Evolutionary conservation across 2,113 vertebrate species (phyloP).

Genomic region (Elgaria multicarinata): DNA sequence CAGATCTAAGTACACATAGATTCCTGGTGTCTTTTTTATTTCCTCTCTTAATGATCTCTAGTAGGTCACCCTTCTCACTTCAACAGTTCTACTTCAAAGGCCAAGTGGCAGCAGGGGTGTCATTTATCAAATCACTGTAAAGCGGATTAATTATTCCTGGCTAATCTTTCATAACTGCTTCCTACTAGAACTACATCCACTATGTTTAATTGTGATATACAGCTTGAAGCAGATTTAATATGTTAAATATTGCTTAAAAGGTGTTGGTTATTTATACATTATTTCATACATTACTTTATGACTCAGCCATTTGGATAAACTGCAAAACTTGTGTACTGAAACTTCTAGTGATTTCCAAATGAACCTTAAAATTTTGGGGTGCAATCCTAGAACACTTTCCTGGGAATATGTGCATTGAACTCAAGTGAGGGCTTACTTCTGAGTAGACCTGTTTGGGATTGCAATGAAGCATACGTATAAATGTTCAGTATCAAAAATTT

Average conservation of each 20-base stretch:
- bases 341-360: background rate
- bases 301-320: constrained; percentile 17
- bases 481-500: background rate
- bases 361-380: background rate
- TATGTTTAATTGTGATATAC: background rate
- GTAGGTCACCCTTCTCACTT: background rate
- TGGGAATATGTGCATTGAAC: too few relatives aligned
- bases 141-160: constrained; percentile 16
- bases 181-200: background rate
- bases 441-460: too few relatives aligned
- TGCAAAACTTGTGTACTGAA: background rate
- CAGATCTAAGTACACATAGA: background rate
- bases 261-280: background rate
- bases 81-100: background rate
- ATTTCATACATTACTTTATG: background rate
- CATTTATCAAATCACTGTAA: constrained; percentile 12
- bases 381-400: background rate
- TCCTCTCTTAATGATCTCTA: background rate
- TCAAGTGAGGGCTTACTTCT: too few relatives aligned
- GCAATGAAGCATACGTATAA: background rate
- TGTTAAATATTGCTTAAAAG: background rate
- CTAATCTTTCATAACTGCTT: constrained; percentile 11
- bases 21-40: background rate
- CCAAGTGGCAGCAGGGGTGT: background rate
- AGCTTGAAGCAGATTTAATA: background rate